Evolutionary conservation across 1,140 invertebrate species (phyloP), one percentile per base, ranked within the genome.

Genomic region (Bombus huntii): DNA sequence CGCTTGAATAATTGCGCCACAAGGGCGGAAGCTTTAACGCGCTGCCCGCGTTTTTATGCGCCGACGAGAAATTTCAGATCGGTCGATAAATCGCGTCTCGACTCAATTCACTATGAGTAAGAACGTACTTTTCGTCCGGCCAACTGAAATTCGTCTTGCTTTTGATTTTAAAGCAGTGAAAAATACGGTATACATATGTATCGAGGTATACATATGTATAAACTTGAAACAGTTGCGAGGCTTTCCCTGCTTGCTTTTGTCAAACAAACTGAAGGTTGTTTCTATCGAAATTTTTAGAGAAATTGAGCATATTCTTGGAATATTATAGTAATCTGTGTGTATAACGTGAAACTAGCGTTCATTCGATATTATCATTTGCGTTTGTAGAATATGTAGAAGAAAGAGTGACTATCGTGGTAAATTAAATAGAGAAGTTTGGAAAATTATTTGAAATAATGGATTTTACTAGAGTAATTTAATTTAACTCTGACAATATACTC

Each of bases 1-100:
- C 68, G 79, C 68, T 73, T 68, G 79, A 81, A 81, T 81, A 81
- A 81, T 81, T 73, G 28, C 68, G 47, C 68, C 79, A 34, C 68
- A 81, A 73, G 53, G 68, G 68, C 37, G 68, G 79, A 81, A 73
- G 70, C 47, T 44, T 81, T 62, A 81, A 62, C 42, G 44, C 65
- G 65, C 28, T 68, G 42, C 31, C 73, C 28, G 22, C 12, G 2
- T 66, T 70, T 53, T 70, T 53, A 18, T n/a, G 22, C 12, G 3
- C 4, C 42, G 25, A 10, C 25, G 44, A 70, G 42, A 80, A 80
- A 70, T 70, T 80, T 70, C 25, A 37, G 44, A 80, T 80, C 65
- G 77, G 0, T 22, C 77, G 53, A 81, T 81, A 81, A 62, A 73
- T 81, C 37, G 39, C n/a, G 34, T 18, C 44, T 22, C 66, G 44